Conservation (phyloP, 2,888 invertebrate genomes). For the Hyppa rectilinea region DNA sequence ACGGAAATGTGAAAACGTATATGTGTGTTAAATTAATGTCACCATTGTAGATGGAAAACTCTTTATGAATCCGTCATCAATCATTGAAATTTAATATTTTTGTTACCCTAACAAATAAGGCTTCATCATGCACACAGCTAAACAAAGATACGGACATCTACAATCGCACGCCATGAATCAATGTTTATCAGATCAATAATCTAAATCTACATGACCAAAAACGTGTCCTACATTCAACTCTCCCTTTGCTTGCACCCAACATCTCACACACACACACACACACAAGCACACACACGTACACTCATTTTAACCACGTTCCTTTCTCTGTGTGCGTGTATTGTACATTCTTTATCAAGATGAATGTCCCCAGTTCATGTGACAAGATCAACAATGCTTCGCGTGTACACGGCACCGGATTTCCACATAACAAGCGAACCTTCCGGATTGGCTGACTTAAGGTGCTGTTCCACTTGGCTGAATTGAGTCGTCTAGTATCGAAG, state of each 20-base stretch:
- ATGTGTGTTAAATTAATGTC: no score
- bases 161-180: conserved; percentile 1
- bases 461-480: not conserved
- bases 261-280: not conserved
- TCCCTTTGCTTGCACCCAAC: not conserved
- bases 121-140: not conserved
- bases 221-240: not conserved
- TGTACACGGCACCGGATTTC: conserved; percentile 59
- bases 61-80: no score
- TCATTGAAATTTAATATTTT: no score
- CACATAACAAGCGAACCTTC: conserved; percentile 50
- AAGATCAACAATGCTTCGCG: conserved; percentile 65
- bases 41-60: no score
- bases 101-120: not conserved
- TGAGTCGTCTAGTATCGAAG: not conserved
- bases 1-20: no score
- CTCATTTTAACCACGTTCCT: not conserved
- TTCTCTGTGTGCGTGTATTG: conserved; percentile 15
- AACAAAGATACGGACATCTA: not conserved
- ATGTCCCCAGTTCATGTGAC: conserved; percentile 59
- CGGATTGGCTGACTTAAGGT: conserved; percentile 30
- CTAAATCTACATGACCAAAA: not conserved
- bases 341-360: conserved; percentile 52
- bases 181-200: conserved; percentile 5
- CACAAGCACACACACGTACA: not conserved